These are phyloP conservation scores for Tragelaphus scriptus DNA, from an alignment of 2,113 vertebrate genomes.

Conservation along the genomic window DNA sequence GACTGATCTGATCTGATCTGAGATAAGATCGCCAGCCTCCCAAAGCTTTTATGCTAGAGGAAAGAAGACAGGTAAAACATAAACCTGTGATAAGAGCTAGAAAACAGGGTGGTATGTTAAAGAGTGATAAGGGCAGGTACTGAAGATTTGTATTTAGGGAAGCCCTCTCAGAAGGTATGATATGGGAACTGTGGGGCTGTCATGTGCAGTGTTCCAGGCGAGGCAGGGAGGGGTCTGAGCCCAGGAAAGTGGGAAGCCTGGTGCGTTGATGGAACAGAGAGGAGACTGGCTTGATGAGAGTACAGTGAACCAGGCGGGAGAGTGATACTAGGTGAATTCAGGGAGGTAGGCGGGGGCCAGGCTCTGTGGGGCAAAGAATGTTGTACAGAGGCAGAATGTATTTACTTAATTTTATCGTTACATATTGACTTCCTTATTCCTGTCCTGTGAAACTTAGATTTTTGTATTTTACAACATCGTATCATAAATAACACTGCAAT, in stretches of 20 bases:
- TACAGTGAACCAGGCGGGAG: neutral
- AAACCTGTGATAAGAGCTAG: neutral
- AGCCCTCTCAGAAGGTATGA: neutral
- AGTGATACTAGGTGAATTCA: neutral
- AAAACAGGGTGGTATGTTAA: neutral
- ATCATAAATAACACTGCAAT: neutral
- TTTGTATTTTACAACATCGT: neutral
- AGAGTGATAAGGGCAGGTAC: neutral
- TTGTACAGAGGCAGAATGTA: neutral
- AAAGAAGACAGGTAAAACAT: neutral
- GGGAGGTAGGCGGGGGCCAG: neutral
- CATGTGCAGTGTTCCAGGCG: neutral
- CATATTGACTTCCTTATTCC: neutral
- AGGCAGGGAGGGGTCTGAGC: neutral
- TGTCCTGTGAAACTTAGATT: neutral
- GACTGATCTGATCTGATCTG: too few relatives aligned
- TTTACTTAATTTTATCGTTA: neutral
- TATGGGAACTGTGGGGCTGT: neutral
- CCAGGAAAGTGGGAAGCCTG: neutral
- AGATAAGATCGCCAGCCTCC: neutral
- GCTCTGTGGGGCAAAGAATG: neutral
- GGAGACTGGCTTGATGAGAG: neutral
- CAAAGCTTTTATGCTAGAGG: neutral
- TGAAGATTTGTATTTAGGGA: neutral
- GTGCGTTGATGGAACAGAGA: neutral